Base-by-base conservation (phyloP, 2,888 invertebrate species). In the Latheticus oryzae region DNA sequence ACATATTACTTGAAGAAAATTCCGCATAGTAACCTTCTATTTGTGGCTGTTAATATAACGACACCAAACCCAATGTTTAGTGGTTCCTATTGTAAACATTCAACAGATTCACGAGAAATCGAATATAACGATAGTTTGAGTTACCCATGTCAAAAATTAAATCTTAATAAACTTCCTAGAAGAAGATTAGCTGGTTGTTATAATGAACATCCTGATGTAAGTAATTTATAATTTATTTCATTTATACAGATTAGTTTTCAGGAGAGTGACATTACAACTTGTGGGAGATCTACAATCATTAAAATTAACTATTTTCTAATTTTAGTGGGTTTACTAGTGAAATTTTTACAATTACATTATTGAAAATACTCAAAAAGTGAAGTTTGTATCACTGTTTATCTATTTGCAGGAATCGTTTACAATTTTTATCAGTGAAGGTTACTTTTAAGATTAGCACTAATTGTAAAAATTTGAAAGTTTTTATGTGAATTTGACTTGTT, bases 101-200 rank as follows among this genome's bases (percentile, higher is more conserved):
- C 79, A 23, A 83, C 86, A 15, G 76, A 77, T 12, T 83, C 86
- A 1, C 75, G 78, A 57, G 78, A 76, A 54, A 81, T 85, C 37
- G 70, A 76, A 11, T 83, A 83, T 64, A 67, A 70, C 8, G 76
- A 78, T 55, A 77, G 79, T 0, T 82, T 81, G 17, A 80, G 82
- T 16, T 84, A 86, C 67, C 88, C 90, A 0, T 93, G 93, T 72
- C 88, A 92, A 69, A 93, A 93, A 76, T 79, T 90, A 47, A 82
- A 86, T 56, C 78, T 92, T 64, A 90, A 89, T 63, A 82, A 83
- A 51, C 79, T 91, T 62, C 82, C 83, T 2, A 80, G 91, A 19
- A 79, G 91, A 61, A 82, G 87, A 54, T 81, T 91, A 15, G 85
- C 87, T 56, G 90, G 87, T 51, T 93, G 93, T 74, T 92, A 83